Evolutionary conservation across 2,797 vertebrate genomes (phyloP), one percentile per base, ranked within the genome.

Genomic region (Rousettus madagascariensis): DNA sequence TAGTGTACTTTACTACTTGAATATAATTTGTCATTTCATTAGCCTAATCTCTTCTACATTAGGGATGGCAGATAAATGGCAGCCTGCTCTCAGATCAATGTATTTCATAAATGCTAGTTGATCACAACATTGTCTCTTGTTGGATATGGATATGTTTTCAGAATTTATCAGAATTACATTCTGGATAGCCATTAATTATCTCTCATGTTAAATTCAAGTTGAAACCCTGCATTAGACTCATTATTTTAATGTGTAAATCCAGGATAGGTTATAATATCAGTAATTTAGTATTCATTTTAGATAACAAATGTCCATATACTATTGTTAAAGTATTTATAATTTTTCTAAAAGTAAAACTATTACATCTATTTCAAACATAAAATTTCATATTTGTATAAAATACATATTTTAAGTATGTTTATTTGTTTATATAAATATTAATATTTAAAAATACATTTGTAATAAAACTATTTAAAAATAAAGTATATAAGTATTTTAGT

Each of bases 381-480:
- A 22, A 83, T 88, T 83, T 77, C 6, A 66, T 90, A 30, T 71
- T 63, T 90, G 46, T 13, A 13, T 89, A 46, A 43, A 75, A 5
- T 80, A n/a, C 28, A 10, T 41, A 55, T 43, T 90, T 20, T 68
- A 36, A 68, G 22, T 49, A 68, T 75, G n/a, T 20, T 68, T 55
- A 65, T 55, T 89, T 26, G 72, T 49, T 57, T 91, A 36, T 68
- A 6, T 75, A 74, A 71, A 75, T 84, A 19, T 78, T 90, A 61
- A 75, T 49, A 12, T 91, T 93, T 86, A 24, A 51, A 90, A 71
- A 78, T 83, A 46, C 6, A 53, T 57, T 72, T 92, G 17, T 79
- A 83, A 57, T 79, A 92, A 41, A 90, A 79, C 36, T 90, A 53
- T 17, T 79, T 79, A 86, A 86, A 94, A 78, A 86, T 95, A 65